Base-by-base conservation (phyloP, 2,888 invertebrate species). In the Eristalis arbustorum region DNA sequence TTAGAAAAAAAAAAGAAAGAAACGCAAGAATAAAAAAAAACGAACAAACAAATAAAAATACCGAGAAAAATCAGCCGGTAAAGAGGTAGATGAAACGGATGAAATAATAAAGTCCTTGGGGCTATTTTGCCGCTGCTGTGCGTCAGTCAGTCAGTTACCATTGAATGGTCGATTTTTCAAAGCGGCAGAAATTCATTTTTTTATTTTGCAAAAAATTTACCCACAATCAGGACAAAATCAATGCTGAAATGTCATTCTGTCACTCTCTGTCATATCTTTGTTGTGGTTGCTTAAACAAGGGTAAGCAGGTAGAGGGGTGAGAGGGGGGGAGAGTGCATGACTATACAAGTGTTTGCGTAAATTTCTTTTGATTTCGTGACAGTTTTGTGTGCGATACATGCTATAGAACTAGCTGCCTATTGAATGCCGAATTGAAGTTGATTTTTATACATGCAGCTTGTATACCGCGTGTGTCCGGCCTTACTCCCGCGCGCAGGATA, bases 211-310 rank as follows among this genome's bases (percentile, higher is more conserved):
- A 63, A 57, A n/a, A 57, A 57, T 40, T 64, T 14, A 23, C 14
- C 40, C 14, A 68, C 31, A 68, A 62, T 23, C 62, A 31, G 63
- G 61, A 68, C 73, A 57, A 84, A 88, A 88, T 88, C 88, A 88
- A 88, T 88, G 88, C 62, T 80, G 72, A 84, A 84, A 88, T 74
- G 88, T 88, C 88, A 88, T 22, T 84, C 88, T 88, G 84, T 88
- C 84, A 84, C 71, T 75, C 49, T 49, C 78, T 87, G 87, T 88
- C 84, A 88, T 88, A 88, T 84, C 79, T 72, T 72, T 75, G 64
- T 78, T 66, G 73, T 78, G 75, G 71, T 81, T 81, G 75, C 74
- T 76, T 72, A 73, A 83, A 67, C 64, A 37, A 67, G 67, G 67
- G 62, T 84, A 57, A 34, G 49, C 22, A 68, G 8, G 49, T 42